Percentiles rank a stretch among this genome's conserved stretches.
Evolutionary conservation across 2,113 vertebrate species (phyloP).

Genomic region (Mola mola): DNA sequence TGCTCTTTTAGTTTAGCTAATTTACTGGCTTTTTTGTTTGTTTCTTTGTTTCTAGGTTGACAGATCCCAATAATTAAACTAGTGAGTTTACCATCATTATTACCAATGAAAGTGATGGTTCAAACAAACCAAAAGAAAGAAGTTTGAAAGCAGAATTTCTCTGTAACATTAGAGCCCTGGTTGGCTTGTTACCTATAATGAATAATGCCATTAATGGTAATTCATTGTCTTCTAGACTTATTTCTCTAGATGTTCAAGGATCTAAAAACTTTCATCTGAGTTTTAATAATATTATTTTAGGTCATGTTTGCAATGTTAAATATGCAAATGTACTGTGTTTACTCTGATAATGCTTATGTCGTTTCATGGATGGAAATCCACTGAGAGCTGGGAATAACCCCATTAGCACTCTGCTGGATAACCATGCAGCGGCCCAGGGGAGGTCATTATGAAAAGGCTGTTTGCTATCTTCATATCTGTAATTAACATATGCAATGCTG

Average conservation of each 20-base stretch:
- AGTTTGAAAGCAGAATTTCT: neutral
- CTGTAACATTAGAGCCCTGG: neutral
- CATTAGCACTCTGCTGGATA: conserved; percentile 67
- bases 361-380: conserved; percentile 58
- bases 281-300: conserved; percentile 60
- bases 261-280: conserved; percentile 48
- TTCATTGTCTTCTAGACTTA: neutral
- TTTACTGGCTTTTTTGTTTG: too few relatives aligned
- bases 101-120: neutral
- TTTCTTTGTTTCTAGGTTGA: neutral
- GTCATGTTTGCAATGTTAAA: conserved; percentile 69
- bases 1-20: too few relatives aligned
- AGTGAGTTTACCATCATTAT: neutral
- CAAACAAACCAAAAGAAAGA: neutral
- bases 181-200: neutral
- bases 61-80: neutral
- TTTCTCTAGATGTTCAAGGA: conserved; percentile 42
- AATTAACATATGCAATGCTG: conserved; percentile 72
- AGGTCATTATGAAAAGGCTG: conserved; percentile 75
- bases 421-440: conserved; percentile 67
- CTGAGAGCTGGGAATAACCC: conserved; percentile 67
- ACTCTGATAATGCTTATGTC: conserved; percentile 64
- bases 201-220: neutral
- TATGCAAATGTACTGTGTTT: conserved; percentile 74
- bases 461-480: conserved; percentile 71